These are phyloP conservation scores for Sceloporus tristichus DNA, from an alignment of 2,113 vertebrate species.

Conservation along the genomic window DNA sequence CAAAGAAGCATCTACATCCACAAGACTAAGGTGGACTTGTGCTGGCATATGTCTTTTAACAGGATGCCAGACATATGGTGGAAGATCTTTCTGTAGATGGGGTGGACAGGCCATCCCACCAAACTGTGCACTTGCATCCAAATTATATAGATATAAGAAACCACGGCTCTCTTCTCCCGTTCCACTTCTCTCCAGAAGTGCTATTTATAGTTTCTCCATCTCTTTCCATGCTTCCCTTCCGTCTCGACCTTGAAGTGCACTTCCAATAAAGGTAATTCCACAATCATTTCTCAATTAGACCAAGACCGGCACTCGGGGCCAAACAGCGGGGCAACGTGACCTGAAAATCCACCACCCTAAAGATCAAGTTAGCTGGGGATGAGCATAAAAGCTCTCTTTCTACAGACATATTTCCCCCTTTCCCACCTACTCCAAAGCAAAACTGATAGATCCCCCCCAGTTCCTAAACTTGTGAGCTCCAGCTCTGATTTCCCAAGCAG, in stretches of 20 bases:
- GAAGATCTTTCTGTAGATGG: too few relatives aligned
- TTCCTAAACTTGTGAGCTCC: too few relatives aligned
- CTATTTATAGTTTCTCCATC: not conserved
- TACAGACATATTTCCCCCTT: not conserved
- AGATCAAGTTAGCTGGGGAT: not conserved
- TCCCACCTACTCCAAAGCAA: not conserved
- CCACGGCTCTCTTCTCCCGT: not conserved
- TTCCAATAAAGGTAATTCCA: not conserved
- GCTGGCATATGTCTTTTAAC: too few relatives aligned
- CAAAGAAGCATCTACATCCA: too few relatives aligned
- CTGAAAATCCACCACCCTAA: not conserved
- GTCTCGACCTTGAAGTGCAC: not conserved
- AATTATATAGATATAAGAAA: not conserved
- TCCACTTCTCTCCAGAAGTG: not conserved
- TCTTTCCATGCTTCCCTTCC: not conserved
- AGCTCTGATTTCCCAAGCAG: too few relatives aligned
- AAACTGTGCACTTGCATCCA: too few relatives aligned
- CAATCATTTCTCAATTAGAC: conserved; percentile 14
- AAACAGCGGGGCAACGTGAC: not conserved
- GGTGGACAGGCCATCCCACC: too few relatives aligned
- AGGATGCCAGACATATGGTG: too few relatives aligned
- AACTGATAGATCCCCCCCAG: too few relatives aligned
- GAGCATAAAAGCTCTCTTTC: not conserved
- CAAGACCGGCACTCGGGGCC: not conserved
- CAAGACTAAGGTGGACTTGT: too few relatives aligned